Conservation (phyloP, 2,888 invertebrate species). For the Thalpophila matura region DNA sequence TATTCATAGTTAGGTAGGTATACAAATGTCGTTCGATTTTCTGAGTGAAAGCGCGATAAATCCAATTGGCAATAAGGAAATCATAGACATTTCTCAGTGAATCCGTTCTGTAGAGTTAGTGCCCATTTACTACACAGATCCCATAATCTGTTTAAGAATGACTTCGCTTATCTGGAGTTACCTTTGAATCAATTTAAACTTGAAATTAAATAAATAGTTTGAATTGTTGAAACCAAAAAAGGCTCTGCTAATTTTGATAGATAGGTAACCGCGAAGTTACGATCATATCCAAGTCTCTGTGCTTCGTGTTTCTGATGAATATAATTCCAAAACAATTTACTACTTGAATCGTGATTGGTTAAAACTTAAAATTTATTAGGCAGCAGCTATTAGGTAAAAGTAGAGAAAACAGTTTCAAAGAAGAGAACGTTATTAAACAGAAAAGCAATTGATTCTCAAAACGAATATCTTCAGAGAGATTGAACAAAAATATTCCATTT, state of each 20-base stretch:
- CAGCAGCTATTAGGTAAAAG: too few species aligned
- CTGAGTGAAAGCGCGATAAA: constrained; percentile 30
- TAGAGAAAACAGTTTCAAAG: too few species aligned
- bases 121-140: constrained; percentile 34
- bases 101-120: constrained; percentile 16
- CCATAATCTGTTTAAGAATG: constrained; percentile 40
- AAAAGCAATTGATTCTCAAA: background rate
- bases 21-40: constrained; percentile 30
- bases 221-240: too few species aligned
- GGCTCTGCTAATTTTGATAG: too few species aligned
- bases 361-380: too few species aligned
- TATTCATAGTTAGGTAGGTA: constrained; percentile 9
- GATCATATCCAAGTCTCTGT: too few species aligned
- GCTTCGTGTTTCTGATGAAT: too few species aligned
- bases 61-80: constrained; percentile 29
- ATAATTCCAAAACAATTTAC: too few species aligned
- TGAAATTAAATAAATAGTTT: too few species aligned
- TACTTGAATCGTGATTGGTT: too few species aligned
- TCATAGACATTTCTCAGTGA: constrained; percentile 37
- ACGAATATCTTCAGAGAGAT: constrained; percentile 3
- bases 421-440: background rate
- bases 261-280: too few species aligned
- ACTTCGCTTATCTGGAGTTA: constrained; percentile 4
- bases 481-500: constrained; percentile 4
- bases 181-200: too few species aligned